Evolutionary conservation across 1,140 invertebrate genomes (phyloP).

Genomic region (Drosophila watanabei): DNA sequence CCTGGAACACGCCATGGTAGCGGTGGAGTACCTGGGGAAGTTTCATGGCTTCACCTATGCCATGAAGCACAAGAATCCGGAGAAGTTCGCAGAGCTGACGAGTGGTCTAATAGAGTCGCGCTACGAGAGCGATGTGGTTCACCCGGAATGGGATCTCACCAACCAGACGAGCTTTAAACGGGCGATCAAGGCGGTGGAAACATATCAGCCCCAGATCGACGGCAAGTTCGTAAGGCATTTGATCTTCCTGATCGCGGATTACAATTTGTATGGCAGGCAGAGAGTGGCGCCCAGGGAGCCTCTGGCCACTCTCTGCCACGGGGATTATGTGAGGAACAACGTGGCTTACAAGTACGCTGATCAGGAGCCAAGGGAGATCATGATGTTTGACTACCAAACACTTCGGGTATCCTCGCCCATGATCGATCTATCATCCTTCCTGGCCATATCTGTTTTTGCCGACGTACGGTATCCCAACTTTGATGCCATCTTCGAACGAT

Average conservation of each 20-base stretch:
- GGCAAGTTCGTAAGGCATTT: conserved; percentile 57
- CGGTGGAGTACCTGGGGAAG: conserved; percentile 61
- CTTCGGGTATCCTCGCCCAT: conserved; percentile 78
- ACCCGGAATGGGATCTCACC: conserved; percentile 35
- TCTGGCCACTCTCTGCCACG: conserved; percentile 72
- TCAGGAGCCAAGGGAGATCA: conserved; percentile 47
- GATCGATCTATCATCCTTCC: conserved; percentile 70
- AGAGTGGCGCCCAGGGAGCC: conserved; percentile 69
- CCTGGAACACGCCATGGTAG: conserved; percentile 59
- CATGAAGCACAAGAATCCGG: conserved; percentile 56
- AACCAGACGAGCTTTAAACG: conserved; percentile 31
- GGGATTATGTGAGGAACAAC: conserved; percentile 81
- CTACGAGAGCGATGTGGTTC: conserved; percentile 19
- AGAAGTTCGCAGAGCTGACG: conserved; percentile 51
- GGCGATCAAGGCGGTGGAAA: conserved; percentile 7
- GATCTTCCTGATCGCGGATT: conserved; percentile 30
- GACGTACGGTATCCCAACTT: conserved; percentile 71
- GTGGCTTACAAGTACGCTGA: conserved; percentile 71
- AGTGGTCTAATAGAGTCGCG: conserved; percentile 59
- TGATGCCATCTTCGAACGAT: conserved; percentile 64
- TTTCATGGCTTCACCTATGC: conserved; percentile 79
- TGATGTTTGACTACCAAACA: conserved; percentile 85
- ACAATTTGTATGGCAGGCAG: conserved; percentile 49
- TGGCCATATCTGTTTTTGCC: conserved; percentile 63
- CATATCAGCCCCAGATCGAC: conserved; percentile 59